Evolutionary conservation across 2,888 invertebrate genomes (phyloP).

Genomic region (Aquatica leii): DNA sequence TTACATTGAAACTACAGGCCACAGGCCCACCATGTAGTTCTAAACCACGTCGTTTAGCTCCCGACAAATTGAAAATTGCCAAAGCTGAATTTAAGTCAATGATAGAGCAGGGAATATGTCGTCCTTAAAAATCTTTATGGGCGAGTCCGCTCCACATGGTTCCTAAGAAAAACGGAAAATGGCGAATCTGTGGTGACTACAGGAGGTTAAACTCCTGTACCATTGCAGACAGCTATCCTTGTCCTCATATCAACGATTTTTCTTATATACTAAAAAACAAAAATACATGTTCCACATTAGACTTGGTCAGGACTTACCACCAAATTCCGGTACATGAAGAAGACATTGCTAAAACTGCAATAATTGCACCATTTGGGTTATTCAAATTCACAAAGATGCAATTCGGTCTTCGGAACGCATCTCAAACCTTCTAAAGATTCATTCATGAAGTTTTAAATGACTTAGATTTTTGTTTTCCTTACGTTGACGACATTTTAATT

Average conservation of each 20-base stretch:
- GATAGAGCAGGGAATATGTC: background rate
- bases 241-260: background rate
- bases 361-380: conserved; percentile 3
- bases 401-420: background rate
- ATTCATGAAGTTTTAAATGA: background rate
- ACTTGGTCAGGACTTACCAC: background rate
- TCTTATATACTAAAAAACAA: background rate
- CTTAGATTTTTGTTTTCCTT: background rate
- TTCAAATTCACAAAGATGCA: background rate
- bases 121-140: no score
- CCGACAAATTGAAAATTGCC: background rate
- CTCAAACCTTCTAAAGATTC: conserved; percentile 7
- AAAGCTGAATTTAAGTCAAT: background rate
- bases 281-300: conserved; percentile 1
- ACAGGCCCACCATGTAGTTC: background rate
- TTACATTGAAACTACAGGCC: background rate
- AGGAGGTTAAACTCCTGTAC: background rate
- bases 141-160: no score
- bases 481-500: background rate
- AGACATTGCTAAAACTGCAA: background rate
- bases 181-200: background rate
- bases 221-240: background rate
- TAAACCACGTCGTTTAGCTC: background rate
- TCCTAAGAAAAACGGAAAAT: background rate
- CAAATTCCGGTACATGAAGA: background rate